phyloP scores from a whole-genome alignment of 2,113 vertebrate species.

The Tonatia bakeri region DNA sequence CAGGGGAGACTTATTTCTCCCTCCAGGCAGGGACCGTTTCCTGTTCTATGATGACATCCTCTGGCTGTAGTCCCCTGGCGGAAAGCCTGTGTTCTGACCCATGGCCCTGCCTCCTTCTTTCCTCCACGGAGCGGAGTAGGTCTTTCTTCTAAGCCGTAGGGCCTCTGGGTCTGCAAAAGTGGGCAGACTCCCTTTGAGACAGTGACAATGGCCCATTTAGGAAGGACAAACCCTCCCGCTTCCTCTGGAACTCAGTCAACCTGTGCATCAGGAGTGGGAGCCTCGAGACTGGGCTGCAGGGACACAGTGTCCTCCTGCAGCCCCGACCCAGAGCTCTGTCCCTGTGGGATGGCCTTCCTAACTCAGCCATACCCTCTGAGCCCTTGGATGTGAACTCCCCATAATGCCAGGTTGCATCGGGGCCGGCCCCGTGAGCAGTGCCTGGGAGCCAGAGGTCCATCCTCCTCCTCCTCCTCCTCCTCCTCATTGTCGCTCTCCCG shows the following conservation, averaged over 20 bases:
- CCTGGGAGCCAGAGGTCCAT: background rate
- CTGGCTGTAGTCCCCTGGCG: background rate
- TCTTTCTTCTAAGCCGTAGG: background rate
- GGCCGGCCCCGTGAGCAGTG: background rate
- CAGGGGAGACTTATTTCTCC: background rate
- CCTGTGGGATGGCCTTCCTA: background rate
- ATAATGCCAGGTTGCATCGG: background rate
- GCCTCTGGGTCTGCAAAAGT: background rate
- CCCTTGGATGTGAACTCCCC: background rate
- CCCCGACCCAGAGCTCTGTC: background rate
- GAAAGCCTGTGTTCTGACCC: background rate
- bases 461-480: too few species aligned
- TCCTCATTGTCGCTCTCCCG: background rate
- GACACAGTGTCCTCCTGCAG: background rate
- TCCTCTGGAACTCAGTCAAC: background rate
- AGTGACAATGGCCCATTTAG: background rate
- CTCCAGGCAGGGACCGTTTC: background rate
- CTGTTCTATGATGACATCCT: background rate
- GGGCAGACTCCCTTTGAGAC: background rate
- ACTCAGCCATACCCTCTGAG: background rate
- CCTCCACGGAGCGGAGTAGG: background rate
- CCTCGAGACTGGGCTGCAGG: background rate
- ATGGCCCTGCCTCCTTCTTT: background rate
- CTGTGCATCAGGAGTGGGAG: background rate
- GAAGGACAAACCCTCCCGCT: background rate